Evolutionary conservation across 2,797 vertebrate species (phyloP), one percentile per base, ranked within the genome.

Genomic region (Ateles fusciceps): DNA sequence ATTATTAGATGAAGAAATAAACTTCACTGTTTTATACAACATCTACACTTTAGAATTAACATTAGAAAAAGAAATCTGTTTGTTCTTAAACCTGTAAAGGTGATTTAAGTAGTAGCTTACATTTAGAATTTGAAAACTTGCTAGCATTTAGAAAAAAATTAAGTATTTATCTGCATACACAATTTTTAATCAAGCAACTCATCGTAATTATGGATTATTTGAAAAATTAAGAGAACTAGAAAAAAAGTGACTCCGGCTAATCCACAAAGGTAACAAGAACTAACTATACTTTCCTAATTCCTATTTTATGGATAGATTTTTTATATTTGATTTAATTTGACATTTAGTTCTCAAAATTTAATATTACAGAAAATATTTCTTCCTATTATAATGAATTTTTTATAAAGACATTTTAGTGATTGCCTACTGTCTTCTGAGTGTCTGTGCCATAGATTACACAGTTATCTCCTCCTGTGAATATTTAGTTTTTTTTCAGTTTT

Each of bases 31-130:
- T 80, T 85, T 68, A 85, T 68, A 81, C 33, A 44, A 64, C 52
- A 64, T 81, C 7, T 75, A 74, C 94, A 64, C 79, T 95, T 79
- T 22, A 89, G 46, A 75, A 94, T 94, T 93, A 96, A 89, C 74
- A 52, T 85, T 75, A 64, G 24, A 8, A 3, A 59, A 85, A 46
- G 39, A 52, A 30, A 30, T 74, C 8, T 0, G 36, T n/a, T 79
- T 74, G 39, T 14, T 86, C 8, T 21, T 81, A 44, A 15, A 57
- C 3, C 13, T 22, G 4, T 50, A 75, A 85, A 57, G 6, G 7
- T 17, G 1, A n/a, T 72, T 12, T 30, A 91, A 76, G 21, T 28
- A 21, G 61, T 33, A 52, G 10, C 4, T 4, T 48, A 48, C 8
- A 39, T 64, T 68, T 90, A 55, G 15, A 90, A 72, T 61, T 89